Base-by-base conservation (phyloP, 2,797 vertebrate species). In the Pyrocephalus nanus region DNA sequence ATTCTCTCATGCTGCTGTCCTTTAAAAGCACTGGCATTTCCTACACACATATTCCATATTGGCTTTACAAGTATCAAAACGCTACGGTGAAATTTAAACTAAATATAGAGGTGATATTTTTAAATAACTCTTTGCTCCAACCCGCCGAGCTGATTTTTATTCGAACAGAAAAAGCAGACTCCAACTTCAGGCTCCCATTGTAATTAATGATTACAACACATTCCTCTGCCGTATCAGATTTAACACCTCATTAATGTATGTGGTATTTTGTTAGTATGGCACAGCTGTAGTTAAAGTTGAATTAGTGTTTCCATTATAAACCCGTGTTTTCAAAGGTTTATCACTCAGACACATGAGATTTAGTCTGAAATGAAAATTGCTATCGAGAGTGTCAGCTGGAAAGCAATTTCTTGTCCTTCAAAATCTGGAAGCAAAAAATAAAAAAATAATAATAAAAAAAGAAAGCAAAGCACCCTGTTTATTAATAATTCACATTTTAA, bases 401-500 rank as follows among this genome's bases (percentile, higher is more conserved):
- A 96, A 93, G 71, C 58, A 92, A 92, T 83, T 92, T 86, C 93
- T 93, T 86, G 74, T 93, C 96, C 96, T 95, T 96, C 95, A 96
- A 95, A 96, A 95, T 79, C 79, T 84, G 90, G 71, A 88, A 95
- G 90, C 55, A 92, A 73, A 87, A 81, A 92, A 43, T 32, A 79
- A 27, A 53, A 58, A 90, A 91, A 83, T 71, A 22, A 57, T 61
- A 92, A 89, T n/a, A n/a, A 30, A 50, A 65, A 51, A 69, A 73
- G 92, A 89, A 89, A 69, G 29, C 58, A 93, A 96, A 76, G 88
- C 77, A 57, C 69, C 50, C 69, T 93, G 79, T 94, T 96, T 97
- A 94, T 97, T 97, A 96, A 96, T 97, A 97, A 96, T 97, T 95
- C 96, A 95, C 94, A 95, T 96, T 97, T 95, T 57, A 77, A 94